A percentile compares a stretch with the other conserved stretches of the same genome.
Evolutionary conservation across 2,797 vertebrate species (phyloP).

Genomic region (Bovichtus diacanthus): DNA sequence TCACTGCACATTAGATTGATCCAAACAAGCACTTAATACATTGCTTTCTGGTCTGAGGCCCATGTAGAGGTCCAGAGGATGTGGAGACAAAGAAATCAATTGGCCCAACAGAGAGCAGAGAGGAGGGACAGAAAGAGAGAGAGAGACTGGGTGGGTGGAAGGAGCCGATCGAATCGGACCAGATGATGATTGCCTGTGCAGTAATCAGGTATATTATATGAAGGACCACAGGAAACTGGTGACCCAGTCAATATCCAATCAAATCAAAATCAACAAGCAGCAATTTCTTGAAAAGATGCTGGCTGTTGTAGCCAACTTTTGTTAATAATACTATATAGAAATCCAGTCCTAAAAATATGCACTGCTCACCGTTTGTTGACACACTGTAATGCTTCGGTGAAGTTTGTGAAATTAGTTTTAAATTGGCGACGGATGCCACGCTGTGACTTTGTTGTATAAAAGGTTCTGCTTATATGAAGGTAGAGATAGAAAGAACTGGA

Average conservation of each 20-base stretch:
- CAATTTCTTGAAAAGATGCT: constrained; percentile 63
- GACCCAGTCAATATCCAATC: constrained; percentile 72
- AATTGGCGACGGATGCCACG: constrained; percentile 8
- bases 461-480: not conserved
- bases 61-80: constrained; percentile 51
- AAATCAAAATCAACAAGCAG: constrained; percentile 74
- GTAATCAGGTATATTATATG: constrained; percentile 78
- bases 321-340: constrained; percentile 44
- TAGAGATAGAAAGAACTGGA: not conserved
- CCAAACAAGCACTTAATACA: constrained; percentile 88
- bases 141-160: constrained; percentile 4
- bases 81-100: constrained; percentile 74
- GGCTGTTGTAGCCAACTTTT: constrained; percentile 38
- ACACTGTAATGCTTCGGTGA: constrained; percentile 21
- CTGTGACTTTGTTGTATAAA: constrained; percentile 16
- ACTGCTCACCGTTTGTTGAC: constrained; percentile 29
- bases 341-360: constrained; percentile 6
- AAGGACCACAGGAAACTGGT: constrained; percentile 62
- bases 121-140: constrained; percentile 20
- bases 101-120: constrained; percentile 57
- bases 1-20: constrained; percentile 86
- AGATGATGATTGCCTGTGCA: constrained; percentile 59
- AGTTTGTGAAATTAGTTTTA: constrained; percentile 30
- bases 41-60: constrained; percentile 77
- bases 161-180: constrained; percentile 60